phyloP scores from a whole-genome alignment of 92 coral and sea anemone species.

The Isaurus tuberculatus region DNA sequence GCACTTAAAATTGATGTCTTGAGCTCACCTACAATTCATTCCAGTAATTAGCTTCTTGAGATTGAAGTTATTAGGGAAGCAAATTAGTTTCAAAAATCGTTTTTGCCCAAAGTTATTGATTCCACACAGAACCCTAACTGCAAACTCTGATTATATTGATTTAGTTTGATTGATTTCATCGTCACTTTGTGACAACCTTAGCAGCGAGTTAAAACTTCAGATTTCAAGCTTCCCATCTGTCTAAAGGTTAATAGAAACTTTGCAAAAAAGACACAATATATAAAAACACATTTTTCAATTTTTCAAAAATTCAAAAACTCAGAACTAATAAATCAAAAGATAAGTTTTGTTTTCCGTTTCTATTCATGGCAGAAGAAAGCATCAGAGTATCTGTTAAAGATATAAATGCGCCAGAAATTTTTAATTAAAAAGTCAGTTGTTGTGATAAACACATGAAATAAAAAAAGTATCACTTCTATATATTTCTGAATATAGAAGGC shows the following conservation, averaged over 20 bases:
- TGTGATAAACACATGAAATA: too few relatives aligned
- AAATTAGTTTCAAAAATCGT: not conserved
- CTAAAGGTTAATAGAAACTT: not conserved
- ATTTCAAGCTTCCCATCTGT: not conserved
- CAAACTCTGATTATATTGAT: not conserved
- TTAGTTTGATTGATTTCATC: not conserved
- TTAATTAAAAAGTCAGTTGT: not conserved
- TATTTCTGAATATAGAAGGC: too few relatives aligned
- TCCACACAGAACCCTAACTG: too few relatives aligned
- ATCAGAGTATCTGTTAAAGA: not conserved
- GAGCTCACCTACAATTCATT: not conserved
- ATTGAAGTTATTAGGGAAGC: not conserved
- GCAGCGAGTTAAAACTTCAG: not conserved
- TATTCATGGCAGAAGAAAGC: too few relatives aligned
- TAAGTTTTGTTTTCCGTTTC: not conserved
- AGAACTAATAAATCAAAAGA: not conserved
- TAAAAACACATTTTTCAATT: too few relatives aligned
- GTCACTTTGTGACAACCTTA: not conserved
- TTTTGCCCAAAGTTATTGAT: not conserved
- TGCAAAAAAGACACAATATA: not conserved
- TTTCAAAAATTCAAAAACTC: not conserved
- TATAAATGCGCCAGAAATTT: not conserved
- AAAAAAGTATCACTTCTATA: too few relatives aligned
- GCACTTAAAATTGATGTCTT: not conserved
- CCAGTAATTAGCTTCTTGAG: not conserved